Percentiles rank a stretch among this genome's conserved stretches.
Conservation (phyloP, 35 echinoderm and acorn worm species). For the Apostichopus californicus region DNA sequence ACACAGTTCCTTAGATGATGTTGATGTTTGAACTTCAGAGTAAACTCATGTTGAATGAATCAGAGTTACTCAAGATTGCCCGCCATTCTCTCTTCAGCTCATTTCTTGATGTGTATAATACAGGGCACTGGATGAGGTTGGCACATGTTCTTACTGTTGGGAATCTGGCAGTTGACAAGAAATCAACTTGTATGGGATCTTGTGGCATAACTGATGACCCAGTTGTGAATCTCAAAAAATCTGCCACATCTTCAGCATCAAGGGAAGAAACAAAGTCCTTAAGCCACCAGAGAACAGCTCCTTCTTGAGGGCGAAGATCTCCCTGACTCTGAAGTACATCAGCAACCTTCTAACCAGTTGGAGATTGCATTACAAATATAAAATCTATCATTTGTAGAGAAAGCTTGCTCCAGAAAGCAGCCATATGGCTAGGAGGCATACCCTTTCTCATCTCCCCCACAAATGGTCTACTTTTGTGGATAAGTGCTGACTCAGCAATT, state of each 20-base stretch:
- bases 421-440: not conserved
- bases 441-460: not conserved
- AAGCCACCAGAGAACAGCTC: conserved; percentile 11
- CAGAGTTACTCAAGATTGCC: not conserved
- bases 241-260: conserved; percentile 23
- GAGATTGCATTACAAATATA: not conserved
- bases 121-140: not conserved
- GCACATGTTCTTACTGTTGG: not conserved
- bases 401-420: not conserved
- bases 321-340: not conserved
- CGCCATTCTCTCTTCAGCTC: conserved; percentile 1
- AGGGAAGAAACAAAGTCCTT: conserved; percentile 16
- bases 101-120: not conserved
- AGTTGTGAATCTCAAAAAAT: not conserved
- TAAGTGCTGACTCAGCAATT: not conserved
- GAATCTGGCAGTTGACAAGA: conserved; percentile 10
- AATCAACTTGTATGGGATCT: not conserved
- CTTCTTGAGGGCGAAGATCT: conserved; percentile 12
- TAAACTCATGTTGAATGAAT: not conserved
- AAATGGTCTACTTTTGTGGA: not conserved
- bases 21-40: not conserved
- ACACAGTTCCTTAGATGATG: not conserved
- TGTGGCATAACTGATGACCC: not conserved
- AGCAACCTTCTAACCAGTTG: not conserved
- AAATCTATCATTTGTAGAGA: conserved; percentile 7